Evolutionary conservation across 2,797 vertebrate genomes (phyloP).

Genomic region (Craterocephalus amniculus): DNA sequence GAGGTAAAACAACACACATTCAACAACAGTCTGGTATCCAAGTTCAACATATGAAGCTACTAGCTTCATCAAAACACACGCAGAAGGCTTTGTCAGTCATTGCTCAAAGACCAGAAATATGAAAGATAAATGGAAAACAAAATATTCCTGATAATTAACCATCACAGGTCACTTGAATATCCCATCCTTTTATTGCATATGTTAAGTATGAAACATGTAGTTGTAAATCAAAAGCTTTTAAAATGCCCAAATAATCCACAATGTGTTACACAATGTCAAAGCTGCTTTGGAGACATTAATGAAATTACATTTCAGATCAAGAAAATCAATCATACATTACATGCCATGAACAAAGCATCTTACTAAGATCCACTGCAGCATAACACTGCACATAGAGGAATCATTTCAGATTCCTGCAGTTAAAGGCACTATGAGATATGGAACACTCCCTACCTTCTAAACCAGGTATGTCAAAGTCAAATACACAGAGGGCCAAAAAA

Average conservation of each 20-base stretch:
- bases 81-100: not conserved
- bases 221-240: not conserved
- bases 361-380: not conserved
- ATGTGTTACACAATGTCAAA: not conserved
- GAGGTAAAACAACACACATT: conserved; percentile 6
- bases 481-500: too few relatives aligned
- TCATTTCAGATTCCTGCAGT: not conserved
- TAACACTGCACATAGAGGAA: not conserved
- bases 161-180: not conserved
- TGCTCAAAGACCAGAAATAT: not conserved
- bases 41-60: not conserved
- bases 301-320: not conserved
- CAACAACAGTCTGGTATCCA: conserved; percentile 4
- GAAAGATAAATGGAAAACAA: not conserved
- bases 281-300: not conserved
- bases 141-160: not conserved
- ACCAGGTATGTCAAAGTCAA: too few relatives aligned
- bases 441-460: not conserved
- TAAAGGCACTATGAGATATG: not conserved
- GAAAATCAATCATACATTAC: not conserved
- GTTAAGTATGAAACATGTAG: not conserved
- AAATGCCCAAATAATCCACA: not conserved
- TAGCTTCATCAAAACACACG: not conserved
- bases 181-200: not conserved
- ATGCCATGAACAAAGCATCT: not conserved